Percentiles rank a stretch among this genome's conserved stretches.
These are phyloP conservation scores for Ichneumon xanthorius DNA, from an alignment of 2,888 invertebrate species.

Conservation along the genomic window DNA sequence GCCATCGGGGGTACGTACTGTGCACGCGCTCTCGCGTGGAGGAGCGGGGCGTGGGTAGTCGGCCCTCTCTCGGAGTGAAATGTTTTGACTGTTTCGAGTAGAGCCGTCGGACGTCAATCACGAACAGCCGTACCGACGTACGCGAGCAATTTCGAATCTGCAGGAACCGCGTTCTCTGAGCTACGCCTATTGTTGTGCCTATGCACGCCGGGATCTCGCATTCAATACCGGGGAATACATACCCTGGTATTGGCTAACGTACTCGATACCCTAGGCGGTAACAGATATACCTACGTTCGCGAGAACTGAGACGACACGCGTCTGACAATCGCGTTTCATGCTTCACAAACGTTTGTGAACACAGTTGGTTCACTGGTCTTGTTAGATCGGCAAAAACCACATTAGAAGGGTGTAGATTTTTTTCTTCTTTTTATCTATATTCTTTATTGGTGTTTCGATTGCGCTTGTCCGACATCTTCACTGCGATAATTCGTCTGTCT, in stretches of 20 bases:
- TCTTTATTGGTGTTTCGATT: not conserved
- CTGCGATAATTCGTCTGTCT: not conserved
- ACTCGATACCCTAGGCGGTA: conserved; percentile 9
- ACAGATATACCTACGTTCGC: conserved; percentile 30
- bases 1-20: conserved; percentile 27
- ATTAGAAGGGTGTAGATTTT: not conserved
- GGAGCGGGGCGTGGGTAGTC: conserved; percentile 9
- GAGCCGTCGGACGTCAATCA: conserved; percentile 82
- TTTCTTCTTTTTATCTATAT: not conserved
- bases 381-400: not conserved
- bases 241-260: conserved; percentile 6
- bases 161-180: conserved; percentile 62
- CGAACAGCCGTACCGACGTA: conserved; percentile 76
- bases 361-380: not conserved
- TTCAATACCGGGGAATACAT: conserved; percentile 25
- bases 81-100: conserved; percentile 83
- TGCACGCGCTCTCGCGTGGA: conserved; percentile 10
- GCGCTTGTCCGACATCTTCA: no score
- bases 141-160: conserved; percentile 78
- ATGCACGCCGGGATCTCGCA: conserved; percentile 37
- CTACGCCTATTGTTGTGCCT: conserved; percentile 59
- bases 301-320: conserved; percentile 29
- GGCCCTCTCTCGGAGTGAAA: conserved; percentile 69
- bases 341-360: conserved; percentile 2
- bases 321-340: conserved; percentile 28